phyloP scores from a whole-genome alignment of 2,888 invertebrate genomes.

The Yponomeuta sedellus region DNA sequence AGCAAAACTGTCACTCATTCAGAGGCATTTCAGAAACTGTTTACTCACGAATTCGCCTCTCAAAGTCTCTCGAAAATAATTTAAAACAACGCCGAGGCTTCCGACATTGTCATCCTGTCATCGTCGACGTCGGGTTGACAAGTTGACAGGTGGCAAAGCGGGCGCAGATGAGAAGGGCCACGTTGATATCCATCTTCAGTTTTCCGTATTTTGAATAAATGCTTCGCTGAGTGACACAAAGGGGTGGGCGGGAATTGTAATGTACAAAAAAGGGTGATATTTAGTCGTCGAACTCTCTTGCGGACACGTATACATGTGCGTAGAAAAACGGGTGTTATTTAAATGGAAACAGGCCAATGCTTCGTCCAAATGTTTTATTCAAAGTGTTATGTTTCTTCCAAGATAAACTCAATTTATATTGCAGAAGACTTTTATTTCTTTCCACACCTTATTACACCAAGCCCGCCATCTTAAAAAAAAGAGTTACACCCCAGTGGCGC shows the following conservation, averaged over 20 bases:
- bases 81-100: background rate
- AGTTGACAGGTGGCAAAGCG: slow-evolving; percentile 14
- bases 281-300: too few relatives aligned
- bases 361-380: too few relatives aligned
- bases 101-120: slow-evolving; percentile 12
- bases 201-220: slow-evolving; percentile 2
- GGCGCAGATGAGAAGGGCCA: slow-evolving; percentile 6
- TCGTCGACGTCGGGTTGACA: slow-evolving; percentile 6
- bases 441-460: too few relatives aligned
- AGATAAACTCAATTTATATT: too few relatives aligned
- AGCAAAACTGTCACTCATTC: background rate
- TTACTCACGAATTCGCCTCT: background rate
- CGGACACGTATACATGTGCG: background rate
- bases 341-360: background rate
- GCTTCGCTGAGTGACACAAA: background rate
- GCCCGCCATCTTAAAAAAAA: too few relatives aligned
- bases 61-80: background rate
- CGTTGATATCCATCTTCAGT: background rate
- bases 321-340: background rate
- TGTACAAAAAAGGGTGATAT: too few relatives aligned
- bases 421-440: too few relatives aligned
- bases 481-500: too few relatives aligned
- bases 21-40: background rate
- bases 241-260: background rate
- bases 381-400: too few relatives aligned